A percentile compares a stretch with the other conserved stretches of the same genome.
phyloP scores from a whole-genome alignment of 2,797 vertebrate genomes.

The Enoplosus armatus region DNA sequence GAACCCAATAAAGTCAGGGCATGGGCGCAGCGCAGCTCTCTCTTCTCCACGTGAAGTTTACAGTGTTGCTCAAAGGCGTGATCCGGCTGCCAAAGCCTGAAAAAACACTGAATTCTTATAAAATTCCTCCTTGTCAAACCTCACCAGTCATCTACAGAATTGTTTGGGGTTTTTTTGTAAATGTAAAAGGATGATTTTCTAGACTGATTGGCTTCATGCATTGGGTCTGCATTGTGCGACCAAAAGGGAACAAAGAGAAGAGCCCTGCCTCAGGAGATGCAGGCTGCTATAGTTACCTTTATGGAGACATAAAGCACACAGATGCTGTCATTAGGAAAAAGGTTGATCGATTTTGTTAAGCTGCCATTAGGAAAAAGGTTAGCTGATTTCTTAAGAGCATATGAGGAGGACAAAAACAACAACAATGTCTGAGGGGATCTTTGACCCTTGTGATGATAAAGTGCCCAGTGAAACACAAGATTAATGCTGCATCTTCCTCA shows the following conservation, averaged over 20 bases:
- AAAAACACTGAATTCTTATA: constrained; percentile 7
- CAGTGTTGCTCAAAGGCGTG: constrained; percentile 18
- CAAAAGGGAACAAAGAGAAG: not conserved
- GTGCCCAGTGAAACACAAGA: constrained; percentile 37
- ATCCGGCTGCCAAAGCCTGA: not conserved
- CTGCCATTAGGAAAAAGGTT: constrained; percentile 51
- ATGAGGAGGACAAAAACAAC: constrained; percentile 21
- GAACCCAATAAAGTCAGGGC: constrained; percentile 32
- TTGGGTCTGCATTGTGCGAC: not conserved
- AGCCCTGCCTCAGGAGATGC: constrained; percentile 26
- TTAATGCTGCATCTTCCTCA: constrained; percentile 33
- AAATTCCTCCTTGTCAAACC: not conserved
- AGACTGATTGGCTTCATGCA: constrained; percentile 9
- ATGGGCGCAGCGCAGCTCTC: constrained; percentile 7
- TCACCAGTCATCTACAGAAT: not conserved
- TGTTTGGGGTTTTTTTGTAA: not conserved
- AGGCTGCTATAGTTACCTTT: constrained; percentile 49
- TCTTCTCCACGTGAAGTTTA: not conserved
- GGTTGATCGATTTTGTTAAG: constrained; percentile 55
- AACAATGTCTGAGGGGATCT: constrained; percentile 16
- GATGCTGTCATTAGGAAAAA: constrained; percentile 38
- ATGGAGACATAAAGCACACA: constrained; percentile 32
- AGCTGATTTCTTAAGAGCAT: constrained; percentile 53
- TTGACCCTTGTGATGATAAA: constrained; percentile 53
- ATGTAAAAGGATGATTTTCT: not conserved